Conservation (phyloP, 1,140 invertebrate species). For the Megalonaias nervosa region DNA sequence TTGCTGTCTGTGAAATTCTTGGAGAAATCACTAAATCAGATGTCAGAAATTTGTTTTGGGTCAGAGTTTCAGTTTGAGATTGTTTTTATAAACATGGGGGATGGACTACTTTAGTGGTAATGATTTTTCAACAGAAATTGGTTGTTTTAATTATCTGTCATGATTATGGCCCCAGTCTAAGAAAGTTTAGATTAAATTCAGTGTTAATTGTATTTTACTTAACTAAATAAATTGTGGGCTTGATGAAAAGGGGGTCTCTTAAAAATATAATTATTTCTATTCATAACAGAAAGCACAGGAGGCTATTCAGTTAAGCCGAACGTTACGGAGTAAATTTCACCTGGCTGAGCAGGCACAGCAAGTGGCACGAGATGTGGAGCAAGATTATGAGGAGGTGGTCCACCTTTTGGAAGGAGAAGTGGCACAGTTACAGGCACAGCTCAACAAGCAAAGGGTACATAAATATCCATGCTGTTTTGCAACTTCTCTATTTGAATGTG, state of each 20-base stretch:
- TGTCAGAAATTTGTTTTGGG: too few species aligned
- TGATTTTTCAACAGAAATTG: too few species aligned
- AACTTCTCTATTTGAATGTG: background rate
- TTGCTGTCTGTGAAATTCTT: too few species aligned
- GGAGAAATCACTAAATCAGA: too few species aligned
- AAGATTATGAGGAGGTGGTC: conserved; percentile 70
- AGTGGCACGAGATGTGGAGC: conserved; percentile 65
- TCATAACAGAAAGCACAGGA: conserved; percentile 59
- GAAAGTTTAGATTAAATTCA: too few species aligned
- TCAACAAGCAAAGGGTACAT: conserved; percentile 47
- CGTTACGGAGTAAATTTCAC: conserved; percentile 61
- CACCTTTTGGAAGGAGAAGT: conserved; percentile 66
- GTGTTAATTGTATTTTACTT: too few species aligned
- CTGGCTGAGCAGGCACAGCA: conserved; percentile 67
- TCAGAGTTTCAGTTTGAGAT: too few species aligned
- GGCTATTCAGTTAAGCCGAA: conserved; percentile 57
- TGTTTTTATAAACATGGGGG: too few species aligned
- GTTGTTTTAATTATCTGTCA: too few species aligned
- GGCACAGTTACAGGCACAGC: conserved; percentile 53
- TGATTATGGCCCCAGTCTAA: too few species aligned
- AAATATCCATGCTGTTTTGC: background rate
- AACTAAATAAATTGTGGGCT: too few species aligned
- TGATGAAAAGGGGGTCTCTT: background rate
- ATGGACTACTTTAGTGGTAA: too few species aligned
- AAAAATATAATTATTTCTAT: background rate